phyloP scores from a whole-genome alignment of 2,113 vertebrate species.

The Protobothrops flavoviridis region DNA sequence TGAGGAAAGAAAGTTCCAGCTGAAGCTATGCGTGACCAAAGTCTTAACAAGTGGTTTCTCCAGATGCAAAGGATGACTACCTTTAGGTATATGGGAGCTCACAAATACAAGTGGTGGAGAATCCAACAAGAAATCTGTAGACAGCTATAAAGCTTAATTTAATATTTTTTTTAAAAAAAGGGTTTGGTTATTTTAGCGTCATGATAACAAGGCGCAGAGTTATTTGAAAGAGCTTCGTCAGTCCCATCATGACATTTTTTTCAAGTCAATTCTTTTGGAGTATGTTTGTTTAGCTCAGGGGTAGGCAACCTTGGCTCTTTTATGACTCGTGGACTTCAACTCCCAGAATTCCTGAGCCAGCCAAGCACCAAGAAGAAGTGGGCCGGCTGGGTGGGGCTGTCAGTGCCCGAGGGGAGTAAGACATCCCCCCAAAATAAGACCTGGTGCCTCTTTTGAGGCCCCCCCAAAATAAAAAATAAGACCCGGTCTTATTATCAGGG shows the following conservation, averaged over 20 bases:
- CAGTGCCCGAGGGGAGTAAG: too few relatives aligned
- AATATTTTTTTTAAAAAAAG: not conserved
- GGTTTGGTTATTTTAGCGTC: not conserved
- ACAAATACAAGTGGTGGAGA: not conserved
- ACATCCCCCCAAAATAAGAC: too few relatives aligned
- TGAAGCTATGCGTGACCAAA: slow-evolving; percentile 43
- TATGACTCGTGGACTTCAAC: too few relatives aligned
- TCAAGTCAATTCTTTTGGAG: not conserved
- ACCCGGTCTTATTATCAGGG: too few relatives aligned
- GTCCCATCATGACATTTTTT: not conserved
- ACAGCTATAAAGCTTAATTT: not conserved
- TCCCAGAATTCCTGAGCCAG: too few relatives aligned
- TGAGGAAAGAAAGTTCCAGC: slow-evolving; percentile 75
- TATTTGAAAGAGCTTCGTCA: not conserved
- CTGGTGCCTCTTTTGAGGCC: too few relatives aligned
- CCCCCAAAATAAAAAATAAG: too few relatives aligned
- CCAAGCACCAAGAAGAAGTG: too few relatives aligned
- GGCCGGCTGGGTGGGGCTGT: too few relatives aligned
- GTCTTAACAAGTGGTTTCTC: slow-evolving; percentile 1
- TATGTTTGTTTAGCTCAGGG: too few relatives aligned
- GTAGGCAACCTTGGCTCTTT: too few relatives aligned
- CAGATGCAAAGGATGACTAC: not conserved
- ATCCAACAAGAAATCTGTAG: too few relatives aligned
- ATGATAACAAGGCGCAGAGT: not conserved
- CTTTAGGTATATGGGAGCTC: not conserved